These are phyloP conservation scores for Hymenopus coronatus DNA, from an alignment of 2,888 invertebrate genomes.

Conservation along the genomic window DNA sequence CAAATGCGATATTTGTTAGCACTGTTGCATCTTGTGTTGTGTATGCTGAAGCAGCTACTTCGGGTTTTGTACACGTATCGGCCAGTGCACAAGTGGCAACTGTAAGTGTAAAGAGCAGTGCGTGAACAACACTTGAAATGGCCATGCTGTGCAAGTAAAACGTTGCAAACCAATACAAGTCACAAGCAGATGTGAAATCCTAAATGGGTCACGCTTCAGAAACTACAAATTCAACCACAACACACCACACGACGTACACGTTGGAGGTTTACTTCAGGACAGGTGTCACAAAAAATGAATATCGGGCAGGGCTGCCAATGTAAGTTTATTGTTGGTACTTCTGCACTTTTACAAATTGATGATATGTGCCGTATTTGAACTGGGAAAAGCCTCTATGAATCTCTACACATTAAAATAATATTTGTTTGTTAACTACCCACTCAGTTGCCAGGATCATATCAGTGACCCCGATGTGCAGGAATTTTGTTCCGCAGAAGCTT, in stretches of 20 bases:
- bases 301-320: background rate
- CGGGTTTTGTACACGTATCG: slow-evolving; percentile 41
- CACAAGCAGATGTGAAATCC: background rate
- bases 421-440: too few species aligned
- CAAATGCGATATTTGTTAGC: slow-evolving; percentile 84
- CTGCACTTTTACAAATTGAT: too few species aligned
- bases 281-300: background rate
- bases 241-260: background rate
- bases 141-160: background rate
- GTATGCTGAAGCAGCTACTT: slow-evolving; percentile 75
- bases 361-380: too few species aligned
- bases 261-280: background rate
- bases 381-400: too few species aligned
- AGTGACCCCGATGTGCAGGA: too few species aligned
- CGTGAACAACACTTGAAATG: background rate
- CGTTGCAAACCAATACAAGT: background rate
- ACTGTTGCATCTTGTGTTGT: slow-evolving; percentile 92
- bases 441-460: too few species aligned
- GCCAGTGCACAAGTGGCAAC: slow-evolving; percentile 11
- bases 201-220: background rate
- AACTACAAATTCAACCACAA: too few species aligned
- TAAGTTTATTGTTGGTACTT: too few species aligned
- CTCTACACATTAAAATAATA: too few species aligned
- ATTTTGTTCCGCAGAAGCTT: too few species aligned
- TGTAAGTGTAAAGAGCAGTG: background rate